These are phyloP conservation scores for Sphaerophoria taeniata DNA, from an alignment of 2,888 invertebrate genomes.

Conservation along the genomic window DNA sequence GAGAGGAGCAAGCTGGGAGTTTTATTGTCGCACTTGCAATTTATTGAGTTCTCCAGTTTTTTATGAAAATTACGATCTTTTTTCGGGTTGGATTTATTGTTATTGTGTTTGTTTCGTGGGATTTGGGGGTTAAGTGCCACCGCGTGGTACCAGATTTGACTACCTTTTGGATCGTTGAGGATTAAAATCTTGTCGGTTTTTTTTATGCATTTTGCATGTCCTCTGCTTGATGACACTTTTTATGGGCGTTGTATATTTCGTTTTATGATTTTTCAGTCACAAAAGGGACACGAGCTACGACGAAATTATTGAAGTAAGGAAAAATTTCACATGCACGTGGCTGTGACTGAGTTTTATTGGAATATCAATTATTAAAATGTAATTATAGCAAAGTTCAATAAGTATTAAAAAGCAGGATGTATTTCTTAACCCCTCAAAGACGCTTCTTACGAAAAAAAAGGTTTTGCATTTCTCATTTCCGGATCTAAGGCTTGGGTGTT, in stretches of 20 bases:
- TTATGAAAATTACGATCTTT: constrained; percentile 34
- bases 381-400: too few species aligned
- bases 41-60: constrained; percentile 67
- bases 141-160: neutral
- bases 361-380: too few species aligned
- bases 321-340: too few species aligned
- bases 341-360: too few species aligned
- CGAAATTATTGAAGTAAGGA: too few species aligned
- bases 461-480: too few species aligned
- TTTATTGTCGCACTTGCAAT: constrained; percentile 71
- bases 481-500: too few species aligned
- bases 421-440: too few species aligned
- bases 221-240: constrained; percentile 35
- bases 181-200: constrained; percentile 28
- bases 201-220: constrained; percentile 38
- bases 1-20: constrained; percentile 50
- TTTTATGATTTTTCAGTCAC: too few species aligned
- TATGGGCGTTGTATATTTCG: constrained; percentile 48
- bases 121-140: constrained; percentile 2
- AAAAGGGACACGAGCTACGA: too few species aligned
- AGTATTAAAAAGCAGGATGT: too few species aligned
- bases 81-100: constrained; percentile 64
- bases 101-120: constrained; percentile 63
- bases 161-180: constrained; percentile 10
- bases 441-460: too few species aligned